A percentile compares a stretch with the other conserved stretches of the same genome.
Conservation (phyloP, 2,888 invertebrate genomes). For the Acrocyrtus sp. region DNA sequence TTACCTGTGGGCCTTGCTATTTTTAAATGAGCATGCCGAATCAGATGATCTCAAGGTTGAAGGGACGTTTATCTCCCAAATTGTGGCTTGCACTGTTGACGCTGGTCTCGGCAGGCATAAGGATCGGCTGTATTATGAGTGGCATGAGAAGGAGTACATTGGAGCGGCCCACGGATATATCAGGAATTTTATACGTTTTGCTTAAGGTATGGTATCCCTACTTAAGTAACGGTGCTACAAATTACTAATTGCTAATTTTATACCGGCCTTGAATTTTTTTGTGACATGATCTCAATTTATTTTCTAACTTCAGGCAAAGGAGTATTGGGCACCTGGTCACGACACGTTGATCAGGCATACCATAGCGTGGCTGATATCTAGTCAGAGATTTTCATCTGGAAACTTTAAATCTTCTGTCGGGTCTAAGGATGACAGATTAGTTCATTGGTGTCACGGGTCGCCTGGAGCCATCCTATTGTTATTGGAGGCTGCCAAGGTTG, state of each 20-base stretch:
- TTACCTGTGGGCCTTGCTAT: constrained; percentile 81
- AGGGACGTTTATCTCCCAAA: constrained; percentile 66
- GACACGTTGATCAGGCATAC: constrained; percentile 73
- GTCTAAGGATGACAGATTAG: constrained; percentile 76
- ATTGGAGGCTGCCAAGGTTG: constrained; percentile 75
- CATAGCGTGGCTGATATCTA: constrained; percentile 72
- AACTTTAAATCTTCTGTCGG: constrained; percentile 74
- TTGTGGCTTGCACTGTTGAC: constrained; percentile 73
- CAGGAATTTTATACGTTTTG: constrained; percentile 85
- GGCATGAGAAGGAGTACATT: constrained; percentile 84
- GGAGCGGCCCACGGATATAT: constrained; percentile 89
- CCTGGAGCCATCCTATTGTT: constrained; percentile 84
- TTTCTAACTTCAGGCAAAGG: constrained; percentile 69
- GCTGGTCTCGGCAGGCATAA: constrained; percentile 26
- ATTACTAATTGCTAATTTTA: constrained; percentile 1
- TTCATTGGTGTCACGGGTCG: constrained; percentile 97
- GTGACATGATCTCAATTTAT: too few relatives aligned
- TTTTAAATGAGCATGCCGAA: constrained; percentile 70
- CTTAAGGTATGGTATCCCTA: constrained; percentile 76
- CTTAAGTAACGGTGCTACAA: too few relatives aligned
- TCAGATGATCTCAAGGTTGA: constrained; percentile 35
- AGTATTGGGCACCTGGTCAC: constrained; percentile 71
- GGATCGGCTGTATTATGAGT: constrained; percentile 77
- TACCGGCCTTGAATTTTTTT: constrained; percentile 1
- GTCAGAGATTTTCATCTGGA: constrained; percentile 58